phyloP scores from a whole-genome alignment of 1,140 invertebrate species.

The Saccostrea glomerata region DNA sequence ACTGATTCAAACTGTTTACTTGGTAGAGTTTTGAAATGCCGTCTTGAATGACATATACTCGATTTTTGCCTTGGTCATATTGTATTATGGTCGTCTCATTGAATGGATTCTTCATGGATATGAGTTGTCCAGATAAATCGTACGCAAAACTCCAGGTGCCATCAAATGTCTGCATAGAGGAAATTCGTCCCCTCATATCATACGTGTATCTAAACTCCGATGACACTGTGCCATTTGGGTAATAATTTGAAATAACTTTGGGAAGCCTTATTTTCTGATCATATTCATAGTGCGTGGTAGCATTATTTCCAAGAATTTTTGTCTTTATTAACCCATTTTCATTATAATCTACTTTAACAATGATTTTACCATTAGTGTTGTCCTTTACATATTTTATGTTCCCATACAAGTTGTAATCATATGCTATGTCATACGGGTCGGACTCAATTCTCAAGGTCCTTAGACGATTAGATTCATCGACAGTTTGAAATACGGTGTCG shows the following conservation, averaged over 20 bases:
- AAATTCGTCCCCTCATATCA: not conserved
- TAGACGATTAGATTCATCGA: not conserved
- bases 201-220: not conserved
- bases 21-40: slow-evolving; percentile 4
- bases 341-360: slow-evolving; percentile 13
- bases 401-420: not conserved
- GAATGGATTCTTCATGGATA: not conserved
- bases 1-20: slow-evolving; percentile 8
- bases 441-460: not conserved
- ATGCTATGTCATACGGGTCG: not conserved
- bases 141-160: not conserved
- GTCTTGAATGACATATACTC: not conserved
- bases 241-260: slow-evolving; percentile 27
- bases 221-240: not conserved
- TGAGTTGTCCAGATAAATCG: slow-evolving; percentile 1
- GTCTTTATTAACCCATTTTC: slow-evolving; percentile 12
- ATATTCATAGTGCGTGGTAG: slow-evolving; percentile 10
- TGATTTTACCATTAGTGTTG: not conserved
- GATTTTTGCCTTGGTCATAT: not conserved
- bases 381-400: not conserved
- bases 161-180: not conserved
- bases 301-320: slow-evolving; percentile 38
- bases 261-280: not conserved
- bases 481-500: not conserved
- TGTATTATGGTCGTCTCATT: not conserved